These are phyloP conservation scores for Rhea pennata DNA, from an alignment of 2,113 vertebrate species.

Conservation along the genomic window DNA sequence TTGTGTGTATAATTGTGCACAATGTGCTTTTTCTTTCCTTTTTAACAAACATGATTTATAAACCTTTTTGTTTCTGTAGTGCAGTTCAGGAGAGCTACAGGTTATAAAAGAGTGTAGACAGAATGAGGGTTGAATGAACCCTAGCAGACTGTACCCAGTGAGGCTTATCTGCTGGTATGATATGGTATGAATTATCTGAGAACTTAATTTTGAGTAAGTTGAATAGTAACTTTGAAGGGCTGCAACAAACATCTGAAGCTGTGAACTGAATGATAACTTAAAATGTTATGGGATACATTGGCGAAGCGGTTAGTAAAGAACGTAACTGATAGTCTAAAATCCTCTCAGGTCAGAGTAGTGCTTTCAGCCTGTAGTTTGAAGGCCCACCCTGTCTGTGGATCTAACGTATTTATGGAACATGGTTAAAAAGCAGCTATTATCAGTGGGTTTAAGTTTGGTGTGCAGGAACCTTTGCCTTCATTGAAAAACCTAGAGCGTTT, in stretches of 20 bases:
- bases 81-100: not conserved
- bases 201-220: not conserved
- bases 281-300: not conserved
- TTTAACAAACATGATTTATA: not conserved
- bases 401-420: not conserved
- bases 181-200: not conserved
- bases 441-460: not conserved
- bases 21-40: not conserved
- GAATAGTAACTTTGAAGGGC: not conserved
- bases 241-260: not conserved
- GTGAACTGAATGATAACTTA: not conserved
- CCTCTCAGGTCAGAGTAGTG: not conserved
- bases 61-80: not conserved
- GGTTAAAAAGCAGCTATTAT: not conserved
- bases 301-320: not conserved
- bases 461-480: not conserved
- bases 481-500: not conserved
- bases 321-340: not conserved
- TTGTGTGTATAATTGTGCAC: not conserved
- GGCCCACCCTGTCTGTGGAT: not conserved
- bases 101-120: rapidly evolving
- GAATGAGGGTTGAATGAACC: not conserved
- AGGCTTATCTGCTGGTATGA: not conserved
- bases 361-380: not conserved
- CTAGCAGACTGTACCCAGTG: not conserved